Evolutionary conservation across 2,113 vertebrate genomes (phyloP).

Genomic region (Condylura cristata): DNA sequence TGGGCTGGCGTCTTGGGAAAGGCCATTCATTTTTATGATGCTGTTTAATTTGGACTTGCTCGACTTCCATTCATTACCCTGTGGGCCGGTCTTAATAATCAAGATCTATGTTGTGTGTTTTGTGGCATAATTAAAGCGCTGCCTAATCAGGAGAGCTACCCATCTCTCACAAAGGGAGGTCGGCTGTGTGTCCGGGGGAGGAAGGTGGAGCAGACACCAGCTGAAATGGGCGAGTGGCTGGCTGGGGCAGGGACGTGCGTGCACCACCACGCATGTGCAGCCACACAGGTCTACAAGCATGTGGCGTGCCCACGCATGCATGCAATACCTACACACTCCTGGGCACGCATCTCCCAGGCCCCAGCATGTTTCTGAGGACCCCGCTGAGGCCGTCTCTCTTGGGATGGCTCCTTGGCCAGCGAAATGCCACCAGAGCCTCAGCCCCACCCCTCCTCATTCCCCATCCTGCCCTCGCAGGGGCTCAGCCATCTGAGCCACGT

Average conservation of each 20-base stretch:
- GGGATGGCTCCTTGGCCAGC: too few relatives aligned
- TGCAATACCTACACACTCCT: not conserved
- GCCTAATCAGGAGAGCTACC: slow-evolving; percentile 82
- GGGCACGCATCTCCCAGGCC: too few relatives aligned
- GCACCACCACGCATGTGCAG: too few relatives aligned
- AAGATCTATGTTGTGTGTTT: slow-evolving; percentile 77
- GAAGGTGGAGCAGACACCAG: slow-evolving; percentile 34
- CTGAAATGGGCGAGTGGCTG: not conserved
- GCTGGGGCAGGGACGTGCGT: not conserved
- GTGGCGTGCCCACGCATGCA: too few relatives aligned
- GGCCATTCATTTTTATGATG: slow-evolving; percentile 66
- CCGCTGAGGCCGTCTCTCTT: too few relatives aligned
- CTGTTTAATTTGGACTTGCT: slow-evolving; percentile 79
- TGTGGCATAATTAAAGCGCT: slow-evolving; percentile 82
- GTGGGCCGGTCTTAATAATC: slow-evolving; percentile 76
- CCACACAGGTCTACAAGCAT: too few relatives aligned
- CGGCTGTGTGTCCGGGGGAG: slow-evolving; percentile 69
- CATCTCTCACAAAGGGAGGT: slow-evolving; percentile 79
- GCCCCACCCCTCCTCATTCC: too few relatives aligned
- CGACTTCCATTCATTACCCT: slow-evolving; percentile 67
- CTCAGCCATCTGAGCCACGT: too few relatives aligned
- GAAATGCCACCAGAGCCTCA: too few relatives aligned
- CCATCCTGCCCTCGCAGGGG: too few relatives aligned
- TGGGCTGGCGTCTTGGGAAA: slow-evolving; percentile 44
- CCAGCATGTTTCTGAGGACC: too few relatives aligned